Percentiles rank a stretch among this genome's conserved stretches.
phyloP scores from a whole-genome alignment of 92 coral and sea anemone species.

The Phenganax subtilis region DNA sequence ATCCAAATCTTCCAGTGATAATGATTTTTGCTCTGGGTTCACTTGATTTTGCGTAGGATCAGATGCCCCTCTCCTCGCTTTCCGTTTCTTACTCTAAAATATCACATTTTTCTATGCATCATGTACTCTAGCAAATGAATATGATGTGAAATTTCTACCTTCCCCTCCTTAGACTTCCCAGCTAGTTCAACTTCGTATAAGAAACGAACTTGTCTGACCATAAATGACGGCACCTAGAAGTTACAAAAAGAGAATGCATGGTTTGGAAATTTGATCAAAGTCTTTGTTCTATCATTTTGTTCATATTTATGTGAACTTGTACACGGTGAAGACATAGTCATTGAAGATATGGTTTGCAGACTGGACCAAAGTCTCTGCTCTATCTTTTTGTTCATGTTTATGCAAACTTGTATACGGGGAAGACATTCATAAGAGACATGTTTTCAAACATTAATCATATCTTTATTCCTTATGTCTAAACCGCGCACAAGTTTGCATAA shows the following conservation, averaged over 20 bases:
- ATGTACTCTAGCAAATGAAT: not conserved
- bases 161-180: conserved; percentile 77
- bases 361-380: no score
- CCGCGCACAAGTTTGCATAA: no score
- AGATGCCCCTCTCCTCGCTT: conserved; percentile 31
- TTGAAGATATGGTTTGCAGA: no score
- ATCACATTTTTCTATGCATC: no score
- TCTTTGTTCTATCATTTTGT: no score
- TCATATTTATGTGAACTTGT: no score
- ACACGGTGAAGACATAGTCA: no score
- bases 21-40: conserved; percentile 47
- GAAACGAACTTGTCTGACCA: conserved; percentile 95
- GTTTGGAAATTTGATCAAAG: not conserved
- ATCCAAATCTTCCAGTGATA: conserved; percentile 56
- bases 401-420: no score
- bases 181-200: conserved; percentile 84
- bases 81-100: conserved; percentile 23
- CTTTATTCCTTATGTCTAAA: no score
- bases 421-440: no score
- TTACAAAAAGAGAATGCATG: not conserved
- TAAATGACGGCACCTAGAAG: conserved; percentile 85
- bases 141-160: conserved; percentile 54
- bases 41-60: not conserved
- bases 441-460: no score
- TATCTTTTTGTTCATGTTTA: no score